phyloP scores from a whole-genome alignment of 1,140 invertebrate genomes.

The Dreissena rostriformis region DNA sequence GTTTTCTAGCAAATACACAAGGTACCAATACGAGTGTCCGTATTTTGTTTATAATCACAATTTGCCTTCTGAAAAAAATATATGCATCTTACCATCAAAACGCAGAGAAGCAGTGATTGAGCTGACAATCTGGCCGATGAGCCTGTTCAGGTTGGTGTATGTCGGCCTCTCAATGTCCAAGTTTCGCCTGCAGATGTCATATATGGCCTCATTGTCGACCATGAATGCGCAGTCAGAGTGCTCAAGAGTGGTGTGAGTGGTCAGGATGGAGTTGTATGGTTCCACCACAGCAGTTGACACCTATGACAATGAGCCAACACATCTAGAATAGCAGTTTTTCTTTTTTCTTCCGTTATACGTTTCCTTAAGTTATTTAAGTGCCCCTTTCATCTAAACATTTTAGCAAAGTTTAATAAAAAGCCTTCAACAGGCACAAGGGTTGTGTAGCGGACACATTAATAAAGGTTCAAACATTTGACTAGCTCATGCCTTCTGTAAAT shows the following conservation, averaged over 20 bases:
- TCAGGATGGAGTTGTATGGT: constrained; percentile 81
- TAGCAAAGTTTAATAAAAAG: background rate
- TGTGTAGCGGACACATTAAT: background rate
- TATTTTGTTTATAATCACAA: background rate
- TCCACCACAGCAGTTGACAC: constrained; percentile 81
- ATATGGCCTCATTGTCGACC: constrained; percentile 95
- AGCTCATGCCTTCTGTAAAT: background rate
- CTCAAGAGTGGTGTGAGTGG: constrained; percentile 81
- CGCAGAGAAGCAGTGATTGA: constrained; percentile 92
- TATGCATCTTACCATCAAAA: constrained; percentile 85
- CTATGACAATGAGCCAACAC: constrained; percentile 35
- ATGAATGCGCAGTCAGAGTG: constrained; percentile 83
- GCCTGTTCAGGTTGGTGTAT: constrained; percentile 78
- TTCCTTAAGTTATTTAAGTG: background rate
- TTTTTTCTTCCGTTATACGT: background rate
- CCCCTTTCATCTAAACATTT: background rate
- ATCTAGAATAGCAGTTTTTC: background rate
- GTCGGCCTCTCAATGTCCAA: constrained; percentile 91
- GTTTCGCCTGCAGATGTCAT: constrained; percentile 94
- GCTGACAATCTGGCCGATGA: constrained; percentile 84
- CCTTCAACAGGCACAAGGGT: background rate
- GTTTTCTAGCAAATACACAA: background rate
- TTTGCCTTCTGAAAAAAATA: background rate
- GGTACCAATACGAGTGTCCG: background rate
- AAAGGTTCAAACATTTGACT: background rate